Evolutionary conservation across 2,113 vertebrate species (phyloP).

Genomic region (Hyperoodon ampullatus): DNA sequence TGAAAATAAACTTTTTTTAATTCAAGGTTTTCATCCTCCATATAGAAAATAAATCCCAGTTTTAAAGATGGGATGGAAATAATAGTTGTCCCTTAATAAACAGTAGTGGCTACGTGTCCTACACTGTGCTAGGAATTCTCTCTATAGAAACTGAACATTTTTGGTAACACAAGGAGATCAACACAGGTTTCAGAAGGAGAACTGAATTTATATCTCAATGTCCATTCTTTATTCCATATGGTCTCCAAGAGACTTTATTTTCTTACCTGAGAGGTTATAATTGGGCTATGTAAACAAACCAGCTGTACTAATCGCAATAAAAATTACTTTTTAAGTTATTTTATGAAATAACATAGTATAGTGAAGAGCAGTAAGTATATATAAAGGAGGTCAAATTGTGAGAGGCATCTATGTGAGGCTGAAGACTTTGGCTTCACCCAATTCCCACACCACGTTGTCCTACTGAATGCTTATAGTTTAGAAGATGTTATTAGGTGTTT

Average conservation of each 20-base stretch:
- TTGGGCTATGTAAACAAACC: background rate
- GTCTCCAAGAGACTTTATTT: background rate
- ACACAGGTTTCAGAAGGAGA: background rate
- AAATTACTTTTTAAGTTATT: background rate
- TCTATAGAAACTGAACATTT: background rate
- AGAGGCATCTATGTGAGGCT: fast-evolving
- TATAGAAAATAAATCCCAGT: background rate
- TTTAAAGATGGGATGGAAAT: background rate
- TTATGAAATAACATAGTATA: background rate
- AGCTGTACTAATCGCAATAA: background rate
- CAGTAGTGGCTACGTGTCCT: too few relatives aligned
- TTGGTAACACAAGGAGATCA: background rate
- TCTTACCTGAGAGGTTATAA: background rate
- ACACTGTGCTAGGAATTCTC: background rate
- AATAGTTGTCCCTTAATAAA: background rate
- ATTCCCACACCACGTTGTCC: background rate
- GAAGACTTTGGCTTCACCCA: background rate
- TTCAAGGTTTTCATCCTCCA: background rate
- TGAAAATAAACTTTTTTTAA: background rate
- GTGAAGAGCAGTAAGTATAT: background rate
- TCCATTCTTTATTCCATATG: background rate
- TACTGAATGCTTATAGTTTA: background rate
- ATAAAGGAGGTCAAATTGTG: background rate
- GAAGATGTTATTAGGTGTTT: background rate
- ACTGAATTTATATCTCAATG: background rate